A percentile compares a stretch with the other conserved stretches of the same genome.
phyloP scores from a whole-genome alignment of 92 coral and sea anemone species.

The Porites rus region DNA sequence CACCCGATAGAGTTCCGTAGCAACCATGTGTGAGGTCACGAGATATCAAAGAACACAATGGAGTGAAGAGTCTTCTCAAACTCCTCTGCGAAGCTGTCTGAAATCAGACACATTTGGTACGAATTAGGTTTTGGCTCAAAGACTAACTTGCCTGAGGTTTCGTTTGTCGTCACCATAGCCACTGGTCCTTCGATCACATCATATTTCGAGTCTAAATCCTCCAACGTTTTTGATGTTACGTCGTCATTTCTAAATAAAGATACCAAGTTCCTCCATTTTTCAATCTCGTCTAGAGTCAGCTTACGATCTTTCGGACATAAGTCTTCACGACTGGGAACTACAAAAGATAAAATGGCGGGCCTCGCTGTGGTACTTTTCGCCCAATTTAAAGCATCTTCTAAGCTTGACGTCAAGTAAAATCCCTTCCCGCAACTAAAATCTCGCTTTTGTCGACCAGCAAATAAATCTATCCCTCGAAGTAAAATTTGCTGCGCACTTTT shows the following conservation, averaged over 20 bases:
- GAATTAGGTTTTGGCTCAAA: conserved; percentile 30
- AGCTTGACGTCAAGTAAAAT: conserved; percentile 48
- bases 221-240: conserved; percentile 20
- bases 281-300: conserved; percentile 14
- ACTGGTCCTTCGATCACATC: conserved; percentile 69
- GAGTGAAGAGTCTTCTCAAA: conserved; percentile 2
- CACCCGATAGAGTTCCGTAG: too few relatives aligned
- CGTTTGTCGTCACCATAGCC: conserved; percentile 8
- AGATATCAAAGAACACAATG: neutral
- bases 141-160: neutral
- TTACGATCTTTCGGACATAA: neutral
- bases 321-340: conserved; percentile 24
- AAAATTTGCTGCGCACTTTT: conserved; percentile 58
- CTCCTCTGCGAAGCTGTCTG: conserved; percentile 55
- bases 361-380: conserved; percentile 52
- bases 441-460: conserved; percentile 42
- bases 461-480: conserved; percentile 41
- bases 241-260: conserved; percentile 53
- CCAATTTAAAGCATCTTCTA: conserved; percentile 50
- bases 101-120: conserved; percentile 61
- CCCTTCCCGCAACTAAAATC: conserved; percentile 66
- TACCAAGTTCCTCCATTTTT: conserved; percentile 52
- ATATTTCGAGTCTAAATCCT: conserved; percentile 12
- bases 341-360: conserved; percentile 61
- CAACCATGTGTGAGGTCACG: too few relatives aligned